Base-by-base conservation (phyloP, 2,113 vertebrate genomes). In the Amphiprion percula region DNA sequence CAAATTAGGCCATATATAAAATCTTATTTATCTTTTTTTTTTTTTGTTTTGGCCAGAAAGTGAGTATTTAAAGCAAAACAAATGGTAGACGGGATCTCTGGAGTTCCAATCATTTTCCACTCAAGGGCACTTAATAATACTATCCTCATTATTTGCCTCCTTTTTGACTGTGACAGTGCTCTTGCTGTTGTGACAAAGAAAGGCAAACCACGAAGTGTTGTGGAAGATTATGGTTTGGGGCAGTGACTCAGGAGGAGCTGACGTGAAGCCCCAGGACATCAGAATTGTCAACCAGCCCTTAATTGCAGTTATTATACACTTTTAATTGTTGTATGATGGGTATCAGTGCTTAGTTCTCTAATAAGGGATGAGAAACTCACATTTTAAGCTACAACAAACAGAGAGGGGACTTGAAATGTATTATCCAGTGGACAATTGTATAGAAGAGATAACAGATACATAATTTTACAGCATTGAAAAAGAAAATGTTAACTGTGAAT, bases 221-320 rank as follows among this genome's bases (percentile, higher is more conserved):
- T 90, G 92, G 85, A 92, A 94, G 92, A 94, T 93, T 94, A 93
- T 77, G 88, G 92, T 88, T 87, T 64, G 71, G 85, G 77, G 82
- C 83, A 54, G 60, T 92, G 92, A 93, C 83, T 93, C 91, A 93
- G 83, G 77, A 89, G 70, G 55, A 64, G 86, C 90, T 93, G 93
- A 88, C 84, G 56, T 84, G 85, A 79, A 81, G 65, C 88, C 86
- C 82, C 71, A 76, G 82, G 72, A 74, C 58, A 69, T 92, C 88
- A 93, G 85, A 84, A 91, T 82, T 90, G 81, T 90, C 82, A 87
- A 86, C 54, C 12, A 28, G 71, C 62, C 62, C 73, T 84, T 94
- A 94, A 94, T 94, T 93, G 92, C 91, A 89, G 92, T 94, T 92
- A 93, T 94, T 93, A 92, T 91, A 93, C 83, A 67, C 75, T 91